A percentile compares a stretch with the other conserved stretches of the same genome.
Evolutionary conservation across 1,140 invertebrate genomes (phyloP).

Genomic region (Aphelenchoides besseyi): DNA sequence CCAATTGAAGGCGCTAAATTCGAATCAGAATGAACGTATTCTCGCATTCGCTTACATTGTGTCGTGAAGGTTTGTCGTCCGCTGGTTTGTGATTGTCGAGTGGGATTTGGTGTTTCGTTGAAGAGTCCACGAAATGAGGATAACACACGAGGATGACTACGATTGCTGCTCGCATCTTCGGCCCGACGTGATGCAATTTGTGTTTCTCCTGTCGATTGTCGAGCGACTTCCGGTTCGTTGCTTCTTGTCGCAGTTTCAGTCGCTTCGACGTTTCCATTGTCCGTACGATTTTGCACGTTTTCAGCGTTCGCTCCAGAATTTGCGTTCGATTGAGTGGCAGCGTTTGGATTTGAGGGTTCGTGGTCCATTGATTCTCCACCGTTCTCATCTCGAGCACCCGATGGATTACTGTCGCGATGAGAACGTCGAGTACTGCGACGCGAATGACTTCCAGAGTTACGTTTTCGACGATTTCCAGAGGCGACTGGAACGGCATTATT

Average conservation of each 20-base stretch:
- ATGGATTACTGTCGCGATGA: not conserved
- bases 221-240: not conserved
- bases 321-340: not conserved
- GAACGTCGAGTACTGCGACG: not conserved
- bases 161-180: not conserved
- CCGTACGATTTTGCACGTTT: too few species aligned
- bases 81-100: not conserved
- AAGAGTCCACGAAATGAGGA: not conserved
- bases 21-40: too few species aligned
- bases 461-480: not conserved
- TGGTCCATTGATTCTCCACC: not conserved
- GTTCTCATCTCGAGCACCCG: not conserved
- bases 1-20: slow-evolving; percentile 31
- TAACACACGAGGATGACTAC: not conserved
- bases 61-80: not conserved
- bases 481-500: not conserved
- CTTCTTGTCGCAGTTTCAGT: not conserved
- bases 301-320: not conserved
- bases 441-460: not conserved
- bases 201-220: not conserved
- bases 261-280: too few species aligned
- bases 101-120: slow-evolving; percentile 1
- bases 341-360: not conserved
- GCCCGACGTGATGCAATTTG: not conserved
- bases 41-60: too few species aligned